Conservation (phyloP, 2,888 invertebrate species). For the Balanococcus diminutus region DNA sequence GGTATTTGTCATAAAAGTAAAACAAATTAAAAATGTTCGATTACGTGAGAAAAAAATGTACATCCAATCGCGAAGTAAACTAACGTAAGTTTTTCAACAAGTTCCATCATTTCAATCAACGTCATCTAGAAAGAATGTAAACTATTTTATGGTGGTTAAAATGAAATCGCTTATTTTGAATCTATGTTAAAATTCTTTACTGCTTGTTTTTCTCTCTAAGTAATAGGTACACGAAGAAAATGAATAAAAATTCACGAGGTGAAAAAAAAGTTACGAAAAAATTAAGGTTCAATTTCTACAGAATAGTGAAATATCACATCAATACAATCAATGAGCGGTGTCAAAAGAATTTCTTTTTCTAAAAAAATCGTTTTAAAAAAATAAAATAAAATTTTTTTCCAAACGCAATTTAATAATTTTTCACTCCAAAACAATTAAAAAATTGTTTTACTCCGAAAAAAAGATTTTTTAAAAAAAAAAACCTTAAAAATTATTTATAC, state of each 20-base stretch:
- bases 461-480: too few relatives aligned
- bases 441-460: too few relatives aligned
- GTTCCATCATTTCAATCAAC: background rate
- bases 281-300: too few relatives aligned
- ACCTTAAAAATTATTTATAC: too few relatives aligned
- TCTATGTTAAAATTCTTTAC: background rate
- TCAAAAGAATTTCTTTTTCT: too few relatives aligned
- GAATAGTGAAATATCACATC: too few relatives aligned
- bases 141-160: background rate
- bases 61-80: background rate
- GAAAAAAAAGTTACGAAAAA: too few relatives aligned
- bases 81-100: background rate
- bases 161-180: background rate
- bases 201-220: background rate
- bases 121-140: background rate
- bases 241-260: background rate
- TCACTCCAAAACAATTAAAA: too few relatives aligned
- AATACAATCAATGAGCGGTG: too few relatives aligned
- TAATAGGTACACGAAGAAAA: background rate
- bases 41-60: background rate
- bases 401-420: too few relatives aligned
- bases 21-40: background rate
- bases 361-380: too few relatives aligned
- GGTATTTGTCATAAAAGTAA: background rate
- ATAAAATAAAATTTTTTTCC: too few relatives aligned